Percentiles rank a stretch among this genome's conserved stretches.
Conservation (phyloP, 2,113 vertebrate genomes). For the Forbesichthys papilliferus region DNA sequence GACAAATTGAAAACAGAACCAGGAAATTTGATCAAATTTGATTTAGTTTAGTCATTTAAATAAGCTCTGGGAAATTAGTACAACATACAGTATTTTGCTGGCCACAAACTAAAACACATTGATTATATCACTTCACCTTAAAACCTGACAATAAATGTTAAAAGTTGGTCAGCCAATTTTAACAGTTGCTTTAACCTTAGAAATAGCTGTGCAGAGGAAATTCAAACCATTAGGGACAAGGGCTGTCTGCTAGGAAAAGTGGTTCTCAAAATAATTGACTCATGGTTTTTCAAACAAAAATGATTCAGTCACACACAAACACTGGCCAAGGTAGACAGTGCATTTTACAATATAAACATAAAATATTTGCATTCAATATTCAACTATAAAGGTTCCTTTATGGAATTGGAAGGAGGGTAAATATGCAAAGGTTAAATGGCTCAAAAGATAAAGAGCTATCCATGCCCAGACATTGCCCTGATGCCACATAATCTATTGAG, state of each 20-base stretch:
- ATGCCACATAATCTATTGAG: no score
- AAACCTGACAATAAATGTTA: not conserved
- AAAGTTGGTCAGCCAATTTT: not conserved
- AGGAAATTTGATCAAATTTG: constrained; percentile 23
- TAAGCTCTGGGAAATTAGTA: not conserved
- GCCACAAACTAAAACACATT: not conserved
- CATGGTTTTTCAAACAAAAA: no score
- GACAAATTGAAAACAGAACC: constrained; percentile 47
- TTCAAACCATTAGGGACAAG: constrained; percentile 6
- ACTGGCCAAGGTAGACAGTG: no score
- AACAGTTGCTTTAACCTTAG: not conserved
- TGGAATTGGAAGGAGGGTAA: no score
- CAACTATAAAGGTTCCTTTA: no score
- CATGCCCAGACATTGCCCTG: no score
- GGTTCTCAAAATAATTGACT: no score
- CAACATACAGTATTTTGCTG: not conserved
- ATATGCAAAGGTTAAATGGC: no score
- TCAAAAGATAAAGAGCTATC: no score
- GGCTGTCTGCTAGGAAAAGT: not conserved
- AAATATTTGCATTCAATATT: no score
- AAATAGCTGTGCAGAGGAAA: constrained; percentile 14
- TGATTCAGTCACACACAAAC: no score
- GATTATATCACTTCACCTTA: constrained; percentile 7
- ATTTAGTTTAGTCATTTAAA: constrained; percentile 22
- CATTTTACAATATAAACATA: no score